Conservation (phyloP, 1,140 invertebrate species). For the Uloborus diversus region DNA sequence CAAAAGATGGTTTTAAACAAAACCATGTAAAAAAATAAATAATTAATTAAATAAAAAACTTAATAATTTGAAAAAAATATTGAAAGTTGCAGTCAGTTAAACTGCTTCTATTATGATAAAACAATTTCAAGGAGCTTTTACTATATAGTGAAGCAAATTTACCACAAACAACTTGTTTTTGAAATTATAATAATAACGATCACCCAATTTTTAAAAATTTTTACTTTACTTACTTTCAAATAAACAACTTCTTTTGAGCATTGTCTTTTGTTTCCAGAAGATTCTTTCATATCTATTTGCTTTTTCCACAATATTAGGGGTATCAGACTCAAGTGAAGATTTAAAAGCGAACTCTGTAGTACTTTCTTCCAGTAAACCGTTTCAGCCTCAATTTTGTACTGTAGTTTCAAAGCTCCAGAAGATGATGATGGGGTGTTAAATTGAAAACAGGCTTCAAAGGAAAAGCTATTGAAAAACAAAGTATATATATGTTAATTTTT, state of each 20-base stretch:
- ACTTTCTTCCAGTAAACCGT: slow-evolving; percentile 78
- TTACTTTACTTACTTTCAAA: slow-evolving; percentile 27
- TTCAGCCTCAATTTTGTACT: slow-evolving; percentile 85
- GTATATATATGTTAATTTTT: neutral
- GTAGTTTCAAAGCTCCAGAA: slow-evolving; percentile 68
- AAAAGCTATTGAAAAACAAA: slow-evolving; percentile 72
- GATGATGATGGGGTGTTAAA: slow-evolving; percentile 70
- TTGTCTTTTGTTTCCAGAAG: slow-evolving; percentile 16
- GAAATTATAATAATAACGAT: too few relatives aligned
- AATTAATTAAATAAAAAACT: neutral
- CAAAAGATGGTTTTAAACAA: neutral
- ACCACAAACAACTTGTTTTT: too few relatives aligned
- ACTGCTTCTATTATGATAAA: too few relatives aligned
- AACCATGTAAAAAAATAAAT: neutral
- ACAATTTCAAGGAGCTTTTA: too few relatives aligned
- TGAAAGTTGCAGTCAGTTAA: too few relatives aligned
- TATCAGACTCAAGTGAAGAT: slow-evolving; percentile 36
- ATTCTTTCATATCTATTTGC: slow-evolving; percentile 59
- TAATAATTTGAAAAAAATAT: too few relatives aligned
- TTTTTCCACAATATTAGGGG: slow-evolving; percentile 65
- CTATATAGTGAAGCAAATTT: too few relatives aligned
- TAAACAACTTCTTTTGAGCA: slow-evolving; percentile 42
- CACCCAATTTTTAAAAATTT: too few relatives aligned
- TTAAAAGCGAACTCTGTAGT: slow-evolving; percentile 82
- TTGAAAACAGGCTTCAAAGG: slow-evolving; percentile 85